Evolutionary conservation across 2,797 vertebrate species (phyloP).

Genomic region (Platyrinchus mystaceus): DNA sequence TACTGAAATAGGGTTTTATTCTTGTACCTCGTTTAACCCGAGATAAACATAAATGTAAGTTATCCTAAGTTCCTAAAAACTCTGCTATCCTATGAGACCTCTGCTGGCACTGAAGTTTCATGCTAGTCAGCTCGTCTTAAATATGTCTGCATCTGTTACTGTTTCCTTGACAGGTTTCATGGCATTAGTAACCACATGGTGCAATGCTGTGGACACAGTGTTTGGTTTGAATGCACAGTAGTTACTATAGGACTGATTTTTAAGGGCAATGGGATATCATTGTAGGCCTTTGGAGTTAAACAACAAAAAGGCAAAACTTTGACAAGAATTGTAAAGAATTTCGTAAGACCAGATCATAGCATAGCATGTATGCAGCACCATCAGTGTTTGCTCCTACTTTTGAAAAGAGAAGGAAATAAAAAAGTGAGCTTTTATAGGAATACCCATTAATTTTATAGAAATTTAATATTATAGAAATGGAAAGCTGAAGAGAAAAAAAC

Average conservation of each 20-base stretch:
- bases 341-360: too few species aligned
- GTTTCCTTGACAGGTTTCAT: background rate
- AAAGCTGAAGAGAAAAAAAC: background rate
- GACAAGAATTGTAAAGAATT: background rate
- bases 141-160: background rate
- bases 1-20: background rate
- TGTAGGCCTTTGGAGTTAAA: background rate
- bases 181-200: fast-evolving
- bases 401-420: background rate
- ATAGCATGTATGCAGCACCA: too few species aligned
- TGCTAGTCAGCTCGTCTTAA: background rate
- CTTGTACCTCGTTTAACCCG: background rate
- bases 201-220: background rate
- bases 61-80: background rate
- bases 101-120: background rate
- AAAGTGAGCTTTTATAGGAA: background rate
- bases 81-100: background rate
- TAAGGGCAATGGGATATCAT: background rate
- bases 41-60: background rate
- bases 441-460: background rate
- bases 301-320: background rate
- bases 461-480: background rate
- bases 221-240: background rate
- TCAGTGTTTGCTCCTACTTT: background rate
- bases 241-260: background rate